A percentile compares a stretch with the other conserved stretches of the same genome.
phyloP scores from a whole-genome alignment of 1,140 invertebrate genomes.

The Monomorium pharaonis region DNA sequence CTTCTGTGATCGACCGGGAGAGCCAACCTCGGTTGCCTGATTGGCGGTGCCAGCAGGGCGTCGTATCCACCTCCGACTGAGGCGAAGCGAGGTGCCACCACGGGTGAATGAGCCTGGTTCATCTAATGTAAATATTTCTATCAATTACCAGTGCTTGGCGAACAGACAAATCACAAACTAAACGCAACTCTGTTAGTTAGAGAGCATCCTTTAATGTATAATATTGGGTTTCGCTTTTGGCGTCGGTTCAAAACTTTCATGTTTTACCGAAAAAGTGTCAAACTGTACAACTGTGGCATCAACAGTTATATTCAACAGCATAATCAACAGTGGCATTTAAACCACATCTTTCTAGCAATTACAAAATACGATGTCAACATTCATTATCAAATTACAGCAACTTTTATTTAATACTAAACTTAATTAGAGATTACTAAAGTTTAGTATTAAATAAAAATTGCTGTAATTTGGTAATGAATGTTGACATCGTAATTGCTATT shows the following conservation, averaged over 20 bases:
- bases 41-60: conserved; percentile 88
- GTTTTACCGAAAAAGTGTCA: not conserved
- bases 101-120: conserved; percentile 82
- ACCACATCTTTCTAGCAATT: not conserved
- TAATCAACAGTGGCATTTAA: not conserved
- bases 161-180: not conserved
- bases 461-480: not conserved
- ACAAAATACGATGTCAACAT: no score
- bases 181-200: not conserved
- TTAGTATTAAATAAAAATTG: not conserved
- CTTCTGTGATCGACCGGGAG: conserved; percentile 87
- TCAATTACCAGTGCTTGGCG: conserved; percentile 2
- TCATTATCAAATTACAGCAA: no score
- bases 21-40: conserved; percentile 82
- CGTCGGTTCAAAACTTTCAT: not conserved
- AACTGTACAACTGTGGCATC: not conserved
- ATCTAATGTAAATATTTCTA: conserved; percentile 74
- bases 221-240: not conserved
- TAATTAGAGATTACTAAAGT: no score
- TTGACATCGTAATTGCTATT: not conserved
- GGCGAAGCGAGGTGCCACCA: conserved; percentile 86
- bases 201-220: not conserved
- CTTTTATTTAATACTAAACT: no score
- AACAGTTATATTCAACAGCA: no score
- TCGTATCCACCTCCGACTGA: conserved; percentile 90